Base-by-base conservation (phyloP, 2,113 vertebrate genomes). In the Xenopus borealis region DNA sequence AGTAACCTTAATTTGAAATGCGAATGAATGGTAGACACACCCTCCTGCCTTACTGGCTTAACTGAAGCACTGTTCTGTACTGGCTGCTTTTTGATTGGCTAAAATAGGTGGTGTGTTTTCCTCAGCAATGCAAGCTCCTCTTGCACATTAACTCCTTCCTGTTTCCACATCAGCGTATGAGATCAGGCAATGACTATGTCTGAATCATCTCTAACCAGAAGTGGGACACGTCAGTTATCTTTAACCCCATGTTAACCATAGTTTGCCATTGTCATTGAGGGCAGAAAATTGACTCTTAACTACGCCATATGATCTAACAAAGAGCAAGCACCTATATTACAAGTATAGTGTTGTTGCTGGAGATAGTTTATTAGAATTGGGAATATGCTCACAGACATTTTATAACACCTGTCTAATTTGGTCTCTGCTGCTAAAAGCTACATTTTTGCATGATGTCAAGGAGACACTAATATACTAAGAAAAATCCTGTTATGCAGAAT, bases 61-160 rank as follows among this genome's bases (percentile, higher is more conserved):
- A 13, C 50, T 27, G 61, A 16, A 0, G 20, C 53, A 1, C 12
- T 30, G 16, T 7, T 7, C 72, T 17, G 62, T 75, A 79, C 69
- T 72, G 12, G 17, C 65, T 14, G 62, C 7, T 14, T 64, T 68
- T 66, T 69, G 80, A 92, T 92, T 93, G 91, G 91, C 86, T 73
- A 4, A 4, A 1, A 19, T 8, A 0, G 3, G 81, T 92, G 89
- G 91, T 86, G 90, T 78, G 91, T 90, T 91, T 79, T 61, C 20
- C 70, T 78, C 57, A 69, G 71, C 46, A 0, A 52, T 10, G 3
- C 9, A 45, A 78, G 68, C 79, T 70, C n/a, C 4, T 55, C 17
- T 71, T 18, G 57, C 53, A 4, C 1, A 17, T 72, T 62, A 55
- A 58, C 73, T 62, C 72, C 53, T 66, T 71, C 50, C 19, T 46